Percentiles rank a stretch among this genome's conserved stretches.
Evolutionary conservation across 2,797 vertebrate genomes (phyloP).

Genomic region (Gobio occitaniae): DNA sequence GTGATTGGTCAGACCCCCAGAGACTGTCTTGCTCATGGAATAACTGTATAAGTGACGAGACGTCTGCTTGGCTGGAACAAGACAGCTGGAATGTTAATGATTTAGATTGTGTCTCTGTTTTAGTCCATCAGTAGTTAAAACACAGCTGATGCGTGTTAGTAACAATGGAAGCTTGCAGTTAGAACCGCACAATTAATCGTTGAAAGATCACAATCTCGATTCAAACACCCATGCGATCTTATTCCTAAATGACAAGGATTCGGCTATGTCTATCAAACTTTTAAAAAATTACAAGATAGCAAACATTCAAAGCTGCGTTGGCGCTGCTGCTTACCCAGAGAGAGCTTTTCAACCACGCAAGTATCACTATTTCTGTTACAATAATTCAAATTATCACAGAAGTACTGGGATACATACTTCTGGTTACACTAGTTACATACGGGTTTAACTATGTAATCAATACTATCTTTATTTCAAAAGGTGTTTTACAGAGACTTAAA

Average conservation of each 20-base stretch:
- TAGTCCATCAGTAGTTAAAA: slow-evolving; percentile 27
- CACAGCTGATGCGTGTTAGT: slow-evolving; percentile 54
- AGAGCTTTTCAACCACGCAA: background rate
- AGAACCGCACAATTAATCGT: background rate
- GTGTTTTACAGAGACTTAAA: background rate
- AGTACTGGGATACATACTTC: background rate
- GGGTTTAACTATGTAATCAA: background rate
- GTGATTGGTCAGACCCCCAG: slow-evolving; percentile 57
- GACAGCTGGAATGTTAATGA: slow-evolving; percentile 72
- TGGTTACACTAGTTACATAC: background rate
- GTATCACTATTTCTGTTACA: background rate
- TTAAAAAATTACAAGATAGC: background rate
- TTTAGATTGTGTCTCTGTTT: slow-evolving; percentile 51
- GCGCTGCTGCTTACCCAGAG: background rate
- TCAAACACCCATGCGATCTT: background rate
- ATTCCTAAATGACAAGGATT: background rate
- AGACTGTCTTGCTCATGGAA: slow-evolving; percentile 57
- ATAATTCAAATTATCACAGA: background rate
- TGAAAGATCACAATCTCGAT: background rate
- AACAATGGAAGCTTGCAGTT: background rate
- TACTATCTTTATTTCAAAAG: background rate
- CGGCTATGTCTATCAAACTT: background rate
- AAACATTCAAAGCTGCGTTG: background rate
- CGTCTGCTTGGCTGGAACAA: slow-evolving; percentile 50
- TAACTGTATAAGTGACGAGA: slow-evolving; percentile 41